phyloP scores from a whole-genome alignment of 2,797 vertebrate species.

The Falco naumanni region DNA sequence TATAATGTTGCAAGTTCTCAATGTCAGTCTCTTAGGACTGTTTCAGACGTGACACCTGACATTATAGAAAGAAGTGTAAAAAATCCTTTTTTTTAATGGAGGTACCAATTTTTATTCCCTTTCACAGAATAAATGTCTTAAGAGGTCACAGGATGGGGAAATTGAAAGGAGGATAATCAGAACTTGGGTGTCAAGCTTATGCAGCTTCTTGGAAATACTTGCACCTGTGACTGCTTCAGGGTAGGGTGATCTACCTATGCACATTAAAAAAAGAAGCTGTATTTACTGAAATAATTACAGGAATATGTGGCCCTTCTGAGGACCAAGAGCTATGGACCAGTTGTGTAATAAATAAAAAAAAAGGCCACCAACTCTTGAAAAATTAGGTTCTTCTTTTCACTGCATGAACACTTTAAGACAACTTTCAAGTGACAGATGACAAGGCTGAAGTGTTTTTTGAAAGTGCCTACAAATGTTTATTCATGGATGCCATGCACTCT shows the following conservation, averaged over 20 bases:
- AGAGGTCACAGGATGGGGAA: neutral
- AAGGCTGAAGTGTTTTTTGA: slow-evolving; percentile 16
- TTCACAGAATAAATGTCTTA: neutral
- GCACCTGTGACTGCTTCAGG: neutral
- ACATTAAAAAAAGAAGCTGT: neutral
- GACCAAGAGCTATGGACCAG: neutral
- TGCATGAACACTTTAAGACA: slow-evolving; percentile 1
- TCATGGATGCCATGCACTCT: slow-evolving; percentile 5
- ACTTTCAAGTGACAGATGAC: slow-evolving; percentile 38
- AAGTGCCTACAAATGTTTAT: slow-evolving; percentile 57
- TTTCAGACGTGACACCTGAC: neutral
- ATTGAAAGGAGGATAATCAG: neutral
- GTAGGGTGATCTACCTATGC: neutral
- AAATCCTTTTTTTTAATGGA: neutral
- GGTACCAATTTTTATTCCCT: neutral
- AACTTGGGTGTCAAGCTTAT: neutral
- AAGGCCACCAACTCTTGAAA: neutral
- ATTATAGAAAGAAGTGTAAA: neutral
- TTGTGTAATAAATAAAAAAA: neutral
- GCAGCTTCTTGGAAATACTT: neutral
- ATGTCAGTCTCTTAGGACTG: neutral
- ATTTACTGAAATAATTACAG: neutral
- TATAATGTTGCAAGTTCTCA: neutral
- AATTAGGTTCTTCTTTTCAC: neutral
- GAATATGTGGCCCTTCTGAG: neutral